phyloP scores from a whole-genome alignment of 1,140 invertebrate species.

The Formica selysi region DNA sequence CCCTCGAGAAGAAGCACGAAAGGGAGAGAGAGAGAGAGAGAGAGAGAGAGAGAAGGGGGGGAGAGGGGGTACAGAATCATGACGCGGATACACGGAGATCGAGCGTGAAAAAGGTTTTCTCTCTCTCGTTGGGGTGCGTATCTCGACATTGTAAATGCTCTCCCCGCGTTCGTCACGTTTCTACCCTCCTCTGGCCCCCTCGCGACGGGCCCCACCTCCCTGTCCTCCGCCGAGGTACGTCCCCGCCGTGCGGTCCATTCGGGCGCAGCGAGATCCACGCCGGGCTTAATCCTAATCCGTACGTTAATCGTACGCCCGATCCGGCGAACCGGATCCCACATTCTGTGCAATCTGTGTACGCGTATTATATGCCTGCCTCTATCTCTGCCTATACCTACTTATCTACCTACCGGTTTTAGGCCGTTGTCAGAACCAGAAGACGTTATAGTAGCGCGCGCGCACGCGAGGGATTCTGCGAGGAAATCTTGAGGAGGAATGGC shows the following conservation, averaged over 20 bases:
- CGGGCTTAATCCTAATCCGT: constrained; percentile 83
- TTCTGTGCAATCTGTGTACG: constrained; percentile 56
- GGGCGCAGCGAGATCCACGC: constrained; percentile 71
- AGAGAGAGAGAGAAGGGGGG: too few relatives aligned
- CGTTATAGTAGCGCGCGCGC: background rate
- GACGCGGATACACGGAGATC: constrained; percentile 72
- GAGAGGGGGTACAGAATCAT: constrained; percentile 50
- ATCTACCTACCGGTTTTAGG: constrained; percentile 57
- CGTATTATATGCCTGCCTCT: constrained; percentile 23
- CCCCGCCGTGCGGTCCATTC: constrained; percentile 64
- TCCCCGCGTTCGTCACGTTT: background rate
- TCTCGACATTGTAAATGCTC: constrained; percentile 51
- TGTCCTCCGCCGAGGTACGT: constrained; percentile 32
- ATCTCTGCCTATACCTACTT: background rate
- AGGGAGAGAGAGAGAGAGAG: too few relatives aligned
- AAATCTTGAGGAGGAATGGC: background rate
- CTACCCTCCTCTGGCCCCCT: constrained; percentile 34
- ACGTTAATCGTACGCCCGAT: constrained; percentile 82
- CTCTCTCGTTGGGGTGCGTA: constrained; percentile 46
- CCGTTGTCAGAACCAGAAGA: constrained; percentile 38
- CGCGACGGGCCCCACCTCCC: background rate
- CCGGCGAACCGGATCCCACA: constrained; percentile 73
- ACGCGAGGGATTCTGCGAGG: constrained; percentile 6
- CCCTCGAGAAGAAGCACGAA: too few relatives aligned
- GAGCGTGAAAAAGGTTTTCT: constrained; percentile 75